These are phyloP conservation scores for Charina bottae DNA, from an alignment of 2,113 vertebrate genomes.

Conservation along the genomic window DNA sequence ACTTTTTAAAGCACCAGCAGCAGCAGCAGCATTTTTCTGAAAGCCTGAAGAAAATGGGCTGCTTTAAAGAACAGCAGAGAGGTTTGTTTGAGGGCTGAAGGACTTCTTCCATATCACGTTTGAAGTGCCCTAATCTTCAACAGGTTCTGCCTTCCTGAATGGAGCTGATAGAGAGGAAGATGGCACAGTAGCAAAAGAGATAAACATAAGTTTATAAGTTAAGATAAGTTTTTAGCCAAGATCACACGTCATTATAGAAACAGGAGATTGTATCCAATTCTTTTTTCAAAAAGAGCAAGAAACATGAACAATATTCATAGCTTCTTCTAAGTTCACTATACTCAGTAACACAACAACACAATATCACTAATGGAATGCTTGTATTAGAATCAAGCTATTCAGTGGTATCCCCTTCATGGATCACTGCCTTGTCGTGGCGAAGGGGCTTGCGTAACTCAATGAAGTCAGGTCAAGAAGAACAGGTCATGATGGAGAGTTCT, in stretches of 20 bases:
- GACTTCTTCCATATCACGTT: neutral
- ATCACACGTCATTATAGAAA: neutral
- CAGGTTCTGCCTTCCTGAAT: neutral
- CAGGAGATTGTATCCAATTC: slow-evolving; percentile 12
- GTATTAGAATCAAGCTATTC: neutral
- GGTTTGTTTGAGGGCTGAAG: neutral
- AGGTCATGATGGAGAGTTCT: too few species aligned
- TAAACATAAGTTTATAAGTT: too few species aligned
- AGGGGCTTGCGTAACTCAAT: too few species aligned
- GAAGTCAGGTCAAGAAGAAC: too few species aligned
- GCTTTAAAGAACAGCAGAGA: neutral
- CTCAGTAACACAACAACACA: neutral
- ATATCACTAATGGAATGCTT: neutral
- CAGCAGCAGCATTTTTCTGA: neutral
- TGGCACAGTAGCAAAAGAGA: neutral
- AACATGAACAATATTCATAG: slow-evolving; percentile 1
- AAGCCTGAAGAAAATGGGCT: neutral
- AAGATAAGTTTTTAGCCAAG: slow-evolving; percentile 1
- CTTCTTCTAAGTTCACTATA: neutral
- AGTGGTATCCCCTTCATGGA: too few species aligned
- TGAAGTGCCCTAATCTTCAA: neutral
- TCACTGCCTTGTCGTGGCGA: too few species aligned
- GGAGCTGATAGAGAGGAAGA: neutral
- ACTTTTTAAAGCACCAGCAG: neutral
- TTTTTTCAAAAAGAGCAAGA: slow-evolving; percentile 25